Conservation (phyloP, 2,888 invertebrate species). For the Steinernema hermaphroditum region DNA sequence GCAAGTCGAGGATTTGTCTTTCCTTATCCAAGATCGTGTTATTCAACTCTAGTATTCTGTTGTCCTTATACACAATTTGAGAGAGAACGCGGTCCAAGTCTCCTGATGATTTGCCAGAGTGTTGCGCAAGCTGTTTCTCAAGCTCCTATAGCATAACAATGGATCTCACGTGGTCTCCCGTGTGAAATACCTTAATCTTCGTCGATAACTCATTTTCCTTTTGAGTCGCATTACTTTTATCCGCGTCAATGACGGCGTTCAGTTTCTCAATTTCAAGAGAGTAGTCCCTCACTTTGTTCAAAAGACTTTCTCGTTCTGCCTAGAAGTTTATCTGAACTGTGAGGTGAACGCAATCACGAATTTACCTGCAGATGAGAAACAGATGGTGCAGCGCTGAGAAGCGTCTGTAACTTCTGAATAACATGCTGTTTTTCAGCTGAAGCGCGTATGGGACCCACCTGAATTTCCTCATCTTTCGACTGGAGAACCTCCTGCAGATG, state of each 20-base stretch:
- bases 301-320: background rate
- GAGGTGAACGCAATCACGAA: background rate
- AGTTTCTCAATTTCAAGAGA: background rate
- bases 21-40: conserved; percentile 78
- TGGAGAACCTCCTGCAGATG: background rate
- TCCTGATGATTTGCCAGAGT: background rate
- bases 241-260: background rate
- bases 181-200: background rate
- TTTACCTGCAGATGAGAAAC: background rate
- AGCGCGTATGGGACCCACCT: background rate
- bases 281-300: background rate
- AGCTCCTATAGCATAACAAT: background rate
- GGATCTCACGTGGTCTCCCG: too few species aligned
- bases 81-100: conserved; percentile 18
- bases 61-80: conserved; percentile 69
- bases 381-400: background rate
- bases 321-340: background rate
- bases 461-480: conserved; percentile 21
- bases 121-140: background rate
- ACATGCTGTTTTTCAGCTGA: background rate
- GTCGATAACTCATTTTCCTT: background rate
- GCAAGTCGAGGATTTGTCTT: conserved; percentile 77
- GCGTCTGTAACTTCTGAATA: background rate
- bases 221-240: background rate
- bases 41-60: conserved; percentile 74